phyloP scores from a whole-genome alignment of 2,797 vertebrate species.

The Acipenser transmontanus region DNA sequence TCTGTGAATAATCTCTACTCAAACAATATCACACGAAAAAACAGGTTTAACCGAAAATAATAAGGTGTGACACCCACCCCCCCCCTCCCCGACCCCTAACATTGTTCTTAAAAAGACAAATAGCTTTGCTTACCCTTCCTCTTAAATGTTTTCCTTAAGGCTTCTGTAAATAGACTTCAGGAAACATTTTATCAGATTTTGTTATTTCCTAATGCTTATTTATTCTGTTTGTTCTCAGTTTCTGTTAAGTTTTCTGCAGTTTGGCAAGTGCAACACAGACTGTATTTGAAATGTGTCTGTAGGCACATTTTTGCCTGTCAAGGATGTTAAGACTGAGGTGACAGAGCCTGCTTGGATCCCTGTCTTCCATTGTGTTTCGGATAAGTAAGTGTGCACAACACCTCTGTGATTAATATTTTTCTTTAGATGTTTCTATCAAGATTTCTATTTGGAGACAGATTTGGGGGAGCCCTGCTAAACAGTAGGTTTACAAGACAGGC shows the following conservation, averaged over 20 bases:
- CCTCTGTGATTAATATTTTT: constrained; percentile 93
- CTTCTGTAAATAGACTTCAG: constrained; percentile 78
- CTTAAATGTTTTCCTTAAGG: constrained; percentile 54
- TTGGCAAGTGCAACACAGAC: constrained; percentile 75
- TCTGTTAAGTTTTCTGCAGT: constrained; percentile 85
- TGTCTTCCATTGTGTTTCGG: constrained; percentile 80
- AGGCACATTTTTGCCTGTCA: constrained; percentile 87
- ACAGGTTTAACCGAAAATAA: constrained; percentile 22
- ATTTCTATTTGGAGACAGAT: constrained; percentile 82
- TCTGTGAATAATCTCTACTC: constrained; percentile 29
- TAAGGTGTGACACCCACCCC: constrained; percentile 23
- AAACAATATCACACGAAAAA: constrained; percentile 35
- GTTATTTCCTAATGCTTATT: constrained; percentile 68
- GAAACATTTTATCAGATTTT: constrained; percentile 78
- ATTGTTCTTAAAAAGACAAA: constrained; percentile 49
- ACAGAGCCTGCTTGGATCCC: constrained; percentile 81
- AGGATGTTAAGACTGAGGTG: constrained; percentile 78
- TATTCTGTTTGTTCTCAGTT: constrained; percentile 87
- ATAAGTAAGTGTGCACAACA: constrained; percentile 83
- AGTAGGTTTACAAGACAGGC: constrained; percentile 53
- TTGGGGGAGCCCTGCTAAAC: constrained; percentile 68
- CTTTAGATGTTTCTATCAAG: constrained; percentile 92
- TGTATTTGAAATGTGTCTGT: constrained; percentile 86
- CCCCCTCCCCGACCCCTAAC: too few species aligned
- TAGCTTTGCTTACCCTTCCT: constrained; percentile 55